Base-by-base conservation (phyloP, 2,797 vertebrate species). In the Acropternis orthonyx region DNA sequence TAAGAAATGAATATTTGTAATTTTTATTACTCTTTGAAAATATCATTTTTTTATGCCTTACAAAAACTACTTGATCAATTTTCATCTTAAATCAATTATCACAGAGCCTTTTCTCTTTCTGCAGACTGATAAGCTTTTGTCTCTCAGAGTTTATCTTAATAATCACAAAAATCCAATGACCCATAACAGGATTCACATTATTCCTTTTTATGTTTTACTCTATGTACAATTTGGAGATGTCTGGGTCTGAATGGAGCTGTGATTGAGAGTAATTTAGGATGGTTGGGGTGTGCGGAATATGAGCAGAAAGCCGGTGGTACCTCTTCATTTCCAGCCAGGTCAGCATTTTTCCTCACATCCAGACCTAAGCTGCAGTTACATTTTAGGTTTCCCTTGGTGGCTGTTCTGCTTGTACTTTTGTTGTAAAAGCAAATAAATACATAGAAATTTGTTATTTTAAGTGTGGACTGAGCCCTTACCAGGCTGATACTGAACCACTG, bases 1-100 rank as follows among this genome's bases (percentile, higher is more conserved):
- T 43, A 71, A 66, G 65, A 96, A 74, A 86, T 71, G 44, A 85
- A 44, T 92, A 79, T 74, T 69, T 93, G 72, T 79, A 67, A 66
- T 69, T 96, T 95, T 91, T 92, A 88, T 86, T 91, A 37, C 63
- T 76, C 66, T 86, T 74, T 55, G 80, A 79, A 92, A 93, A 75
- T 32, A 26, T 15, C 15, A 16, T 55, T n/a, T 65, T 91, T 81
- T 83, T 68, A 56, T 55, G 80, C 41, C 69, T 84, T 79, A 41
- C 41, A 82, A 87, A 95, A 92, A 24, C 41, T 32, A 39, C 59
- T 69, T 77, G 71, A 89, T 90, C 83, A 79, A 67, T 94, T 86
- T 93, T 93, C 59, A 48, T 79, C 41, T 86, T 62, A 82, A 89
- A 86, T 86, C 77, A 82, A 4, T 93, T 87, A 86, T 79, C 44